These are phyloP conservation scores for Heliconius hewitsoni DNA, from an alignment of 1,140 invertebrate species.

Conservation along the genomic window DNA sequence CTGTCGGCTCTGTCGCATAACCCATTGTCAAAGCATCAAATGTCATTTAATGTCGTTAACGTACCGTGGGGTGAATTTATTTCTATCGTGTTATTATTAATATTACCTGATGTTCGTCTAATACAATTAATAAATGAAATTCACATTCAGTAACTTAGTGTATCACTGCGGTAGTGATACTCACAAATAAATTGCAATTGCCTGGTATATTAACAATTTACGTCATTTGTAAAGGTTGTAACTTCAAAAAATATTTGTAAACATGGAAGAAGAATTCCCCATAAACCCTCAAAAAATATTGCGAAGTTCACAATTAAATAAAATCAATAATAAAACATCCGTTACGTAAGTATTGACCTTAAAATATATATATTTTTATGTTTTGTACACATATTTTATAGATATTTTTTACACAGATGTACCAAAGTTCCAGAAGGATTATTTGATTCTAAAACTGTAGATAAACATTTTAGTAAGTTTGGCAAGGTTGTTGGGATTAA, in stretches of 20 bases:
- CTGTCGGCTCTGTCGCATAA: not conserved
- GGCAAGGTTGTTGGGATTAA: conserved; percentile 84
- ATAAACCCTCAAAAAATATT: conserved; percentile 56
- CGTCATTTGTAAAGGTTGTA: conserved; percentile 32
- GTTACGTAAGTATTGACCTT: conserved; percentile 60
- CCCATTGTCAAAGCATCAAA: not conserved
- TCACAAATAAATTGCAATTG: not conserved
- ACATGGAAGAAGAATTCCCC: conserved; percentile 52
- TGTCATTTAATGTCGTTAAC: not conserved
- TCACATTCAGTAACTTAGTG: not conserved
- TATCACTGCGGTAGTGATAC: not conserved
- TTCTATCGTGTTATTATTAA: not conserved
- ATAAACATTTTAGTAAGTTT: conserved; percentile 85
- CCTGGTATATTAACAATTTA: not conserved
- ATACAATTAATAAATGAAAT: not conserved
- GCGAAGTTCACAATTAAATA: conserved; percentile 53
- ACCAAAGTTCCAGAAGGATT: conserved; percentile 84
- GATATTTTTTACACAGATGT: conserved; percentile 76
- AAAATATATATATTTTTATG: not conserved
- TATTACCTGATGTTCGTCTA: not conserved
- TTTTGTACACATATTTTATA: not conserved
- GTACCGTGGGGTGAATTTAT: not conserved
- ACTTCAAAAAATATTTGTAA: conserved; percentile 25
- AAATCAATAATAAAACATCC: conserved; percentile 61
- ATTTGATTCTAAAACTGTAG: conserved; percentile 83